These are phyloP conservation scores for Typhlomys cinereus DNA, from an alignment of 2,113 vertebrate genomes.

Conservation along the genomic window DNA sequence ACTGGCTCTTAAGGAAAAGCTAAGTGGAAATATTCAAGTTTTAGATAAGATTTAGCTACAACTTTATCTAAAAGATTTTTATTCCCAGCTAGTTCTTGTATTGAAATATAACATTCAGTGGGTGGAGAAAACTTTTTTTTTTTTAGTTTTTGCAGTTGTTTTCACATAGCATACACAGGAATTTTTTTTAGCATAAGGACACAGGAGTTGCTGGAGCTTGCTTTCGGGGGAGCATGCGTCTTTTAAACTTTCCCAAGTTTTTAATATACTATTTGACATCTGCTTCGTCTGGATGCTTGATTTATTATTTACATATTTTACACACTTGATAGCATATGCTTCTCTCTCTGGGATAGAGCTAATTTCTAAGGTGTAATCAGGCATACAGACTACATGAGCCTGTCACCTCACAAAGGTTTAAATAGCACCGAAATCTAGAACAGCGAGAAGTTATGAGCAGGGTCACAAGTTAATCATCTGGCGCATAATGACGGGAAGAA, in stretches of 20 bases:
- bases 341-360: background rate
- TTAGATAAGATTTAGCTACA: background rate
- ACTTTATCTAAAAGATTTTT: conserved; percentile 9
- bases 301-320: background rate
- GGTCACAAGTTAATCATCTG: background rate
- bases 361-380: background rate
- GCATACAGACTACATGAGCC: background rate
- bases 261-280: background rate
- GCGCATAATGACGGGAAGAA: background rate
- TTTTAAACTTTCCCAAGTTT: background rate
- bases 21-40: background rate
- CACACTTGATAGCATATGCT: background rate
- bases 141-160: background rate
- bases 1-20: background rate
- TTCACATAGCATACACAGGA: background rate
- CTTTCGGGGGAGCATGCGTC: background rate
- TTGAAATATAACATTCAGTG: background rate
- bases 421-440: background rate
- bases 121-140: conserved; percentile 7
- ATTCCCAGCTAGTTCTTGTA: background rate
- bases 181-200: background rate
- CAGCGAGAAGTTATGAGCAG: background rate
- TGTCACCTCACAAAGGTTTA: background rate
- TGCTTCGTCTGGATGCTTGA: background rate
- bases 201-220: background rate